These are phyloP conservation scores for Hestina assimilis DNA, from an alignment of 1,140 invertebrate genomes.

Conservation along the genomic window DNA sequence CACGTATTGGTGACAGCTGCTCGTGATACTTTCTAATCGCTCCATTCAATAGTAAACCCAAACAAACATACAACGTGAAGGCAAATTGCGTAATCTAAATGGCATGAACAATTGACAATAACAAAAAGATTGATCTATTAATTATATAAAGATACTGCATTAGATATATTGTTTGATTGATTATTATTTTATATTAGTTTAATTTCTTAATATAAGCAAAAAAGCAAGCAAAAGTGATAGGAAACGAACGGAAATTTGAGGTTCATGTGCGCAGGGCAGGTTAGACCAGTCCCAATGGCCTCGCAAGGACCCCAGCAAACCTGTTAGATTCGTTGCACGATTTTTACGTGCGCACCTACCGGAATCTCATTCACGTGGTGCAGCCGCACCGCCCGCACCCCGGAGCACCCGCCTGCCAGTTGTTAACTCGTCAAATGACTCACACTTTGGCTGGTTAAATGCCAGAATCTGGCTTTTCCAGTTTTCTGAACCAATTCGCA, in stretches of 20 bases:
- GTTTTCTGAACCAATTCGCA: constrained; percentile 71
- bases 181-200: constrained; percentile 22
- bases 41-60: constrained; percentile 57
- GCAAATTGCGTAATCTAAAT: constrained; percentile 63
- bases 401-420: constrained; percentile 52
- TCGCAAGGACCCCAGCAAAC: constrained; percentile 77
- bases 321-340: constrained; percentile 78
- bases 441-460: constrained; percentile 69
- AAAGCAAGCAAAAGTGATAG: constrained; percentile 60
- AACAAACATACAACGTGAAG: constrained; percentile 60
- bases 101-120: constrained; percentile 55
- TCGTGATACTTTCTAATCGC: constrained; percentile 71
- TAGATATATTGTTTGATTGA: constrained; percentile 32
- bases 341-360: constrained; percentile 78
- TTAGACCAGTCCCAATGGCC: constrained; percentile 77
- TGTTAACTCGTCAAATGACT: constrained; percentile 77
- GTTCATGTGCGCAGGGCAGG: constrained; percentile 74
- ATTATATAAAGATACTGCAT: constrained; percentile 54
- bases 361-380: constrained; percentile 76
- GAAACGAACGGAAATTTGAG: constrained; percentile 72
- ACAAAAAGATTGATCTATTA: constrained; percentile 59
- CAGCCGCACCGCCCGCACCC: constrained; percentile 53
- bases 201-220: constrained; percentile 30
- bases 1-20: constrained; percentile 73
- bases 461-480: constrained; percentile 74